Evolutionary conservation across 1,140 invertebrate genomes (phyloP).

Genomic region (Ephestia elutella): DNA sequence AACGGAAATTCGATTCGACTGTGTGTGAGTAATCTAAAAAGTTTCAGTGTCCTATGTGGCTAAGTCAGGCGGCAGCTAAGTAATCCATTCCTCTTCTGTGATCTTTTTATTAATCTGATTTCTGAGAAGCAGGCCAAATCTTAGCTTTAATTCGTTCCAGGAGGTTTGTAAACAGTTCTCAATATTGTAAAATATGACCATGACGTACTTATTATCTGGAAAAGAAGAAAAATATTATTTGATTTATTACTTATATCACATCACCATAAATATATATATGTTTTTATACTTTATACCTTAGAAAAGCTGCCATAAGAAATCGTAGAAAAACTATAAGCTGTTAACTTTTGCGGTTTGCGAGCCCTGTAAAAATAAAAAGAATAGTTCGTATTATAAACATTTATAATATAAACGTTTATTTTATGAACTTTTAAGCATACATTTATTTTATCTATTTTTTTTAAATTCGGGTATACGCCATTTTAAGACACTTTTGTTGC

Average conservation of each 20-base stretch:
- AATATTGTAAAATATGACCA: conserved; percentile 46
- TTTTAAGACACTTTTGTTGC: no score
- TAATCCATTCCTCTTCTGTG: no score
- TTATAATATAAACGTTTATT: no score
- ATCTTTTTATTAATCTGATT: no score
- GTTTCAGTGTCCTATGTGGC: no score
- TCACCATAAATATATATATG: neutral
- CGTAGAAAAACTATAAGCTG: conserved; percentile 54
- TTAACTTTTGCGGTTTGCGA: conserved; percentile 43
- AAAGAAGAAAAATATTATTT: conserved; percentile 6
- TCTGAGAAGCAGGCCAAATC: no score
- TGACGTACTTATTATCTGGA: conserved; percentile 43
- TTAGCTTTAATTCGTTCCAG: conserved; percentile 6
- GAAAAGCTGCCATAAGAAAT: conserved; percentile 59
- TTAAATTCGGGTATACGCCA: no score
- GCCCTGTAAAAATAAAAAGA: conserved; percentile 33
- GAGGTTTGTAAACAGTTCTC: conserved; percentile 28
- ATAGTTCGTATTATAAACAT: conserved; percentile 40
- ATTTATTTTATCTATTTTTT: no score
- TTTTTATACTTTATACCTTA: conserved; percentile 29
- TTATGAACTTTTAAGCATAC: no score
- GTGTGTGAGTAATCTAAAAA: no score
- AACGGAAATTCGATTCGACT: no score
- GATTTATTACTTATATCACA: neutral
- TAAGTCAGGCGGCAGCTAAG: no score